Evolutionary conservation across 1,140 invertebrate genomes (phyloP), one percentile per base, ranked within the genome.

Genomic region (Orius insidiosus): DNA sequence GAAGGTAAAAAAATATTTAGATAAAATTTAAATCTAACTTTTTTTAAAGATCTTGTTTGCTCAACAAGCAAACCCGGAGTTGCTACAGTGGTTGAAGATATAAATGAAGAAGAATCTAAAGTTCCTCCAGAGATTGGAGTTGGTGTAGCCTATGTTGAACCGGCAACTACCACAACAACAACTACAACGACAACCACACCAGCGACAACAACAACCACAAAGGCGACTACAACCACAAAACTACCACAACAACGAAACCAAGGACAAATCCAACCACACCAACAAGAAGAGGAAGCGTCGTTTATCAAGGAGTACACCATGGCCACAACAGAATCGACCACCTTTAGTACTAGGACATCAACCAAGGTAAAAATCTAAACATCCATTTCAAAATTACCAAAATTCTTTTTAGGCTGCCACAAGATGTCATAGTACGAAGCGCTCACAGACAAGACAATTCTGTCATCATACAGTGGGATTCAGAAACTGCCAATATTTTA

Each of bases 381-480:
- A 36, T n/a, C 9, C 9, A 7, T 36, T 36, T 5, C 3, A 11
- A n/a, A 15, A 36, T 15, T 11, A n/a, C 3, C 16, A 16, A n/a
- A n/a, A 4, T 16, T 15, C 15, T 24, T 43, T 43, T n/a, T 30
- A 43, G 41, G 14, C 13, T 34, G 18, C 40, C 41, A 10, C 54
- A 76, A 48, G 82, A 88, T 59, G 83, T 88, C 1, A 69, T 86
- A 38, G 78, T 90, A 5, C 83, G 84, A 56, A 80, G 83, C 48
- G 86, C 85, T 0, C 78, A 83, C 54, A 61, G 85, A 49, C 80
- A 86, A 61, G 84, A 87, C 46, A 88, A 81, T 57, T 79, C 85
- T 0, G 80, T 93, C 1, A 81, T 87, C 36, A 86, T 93, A 44
- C 80, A 87, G 55, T 93, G 88, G 88, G 84, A 86, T 56, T 85